A percentile compares a stretch with the other conserved stretches of the same genome.
phyloP scores from a whole-genome alignment of 2,797 vertebrate genomes.

The Simalia tracyae region DNA sequence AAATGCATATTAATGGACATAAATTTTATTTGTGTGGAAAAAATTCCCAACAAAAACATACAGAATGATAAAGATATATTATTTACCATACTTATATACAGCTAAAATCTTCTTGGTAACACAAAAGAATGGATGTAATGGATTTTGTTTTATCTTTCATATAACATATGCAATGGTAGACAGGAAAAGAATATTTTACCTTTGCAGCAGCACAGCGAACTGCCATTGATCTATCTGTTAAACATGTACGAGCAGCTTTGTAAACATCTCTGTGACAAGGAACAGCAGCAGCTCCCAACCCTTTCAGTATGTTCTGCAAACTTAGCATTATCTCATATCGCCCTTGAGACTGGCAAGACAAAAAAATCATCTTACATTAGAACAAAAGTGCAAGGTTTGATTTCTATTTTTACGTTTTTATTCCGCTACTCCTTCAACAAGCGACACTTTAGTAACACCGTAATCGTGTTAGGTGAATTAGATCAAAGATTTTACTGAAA shows the following conservation, averaged over 20 bases:
- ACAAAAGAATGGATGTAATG: background rate
- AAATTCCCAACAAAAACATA: background rate
- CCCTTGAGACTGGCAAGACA: conserved; percentile 86
- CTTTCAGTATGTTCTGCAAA: conserved; percentile 85
- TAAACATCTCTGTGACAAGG: conserved; percentile 90
- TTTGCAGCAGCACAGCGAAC: conserved; percentile 91
- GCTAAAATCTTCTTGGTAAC: background rate
- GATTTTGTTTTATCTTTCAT: conserved; percentile 3
- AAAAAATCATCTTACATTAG: background rate
- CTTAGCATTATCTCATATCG: conserved; percentile 91
- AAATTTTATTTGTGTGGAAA: background rate
- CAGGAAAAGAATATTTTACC: conserved; percentile 70
- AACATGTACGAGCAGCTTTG: conserved; percentile 84
- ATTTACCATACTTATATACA: background rate
- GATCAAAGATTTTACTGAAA: background rate
- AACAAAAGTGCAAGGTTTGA: background rate
- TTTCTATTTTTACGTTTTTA: background rate
- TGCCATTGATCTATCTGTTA: conserved; percentile 91
- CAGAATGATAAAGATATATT: background rate
- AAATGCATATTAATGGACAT: background rate
- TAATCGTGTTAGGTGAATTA: background rate
- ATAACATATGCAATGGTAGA: conserved; percentile 8
- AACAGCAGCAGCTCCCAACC: conserved; percentile 80
- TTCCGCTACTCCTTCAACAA: background rate
- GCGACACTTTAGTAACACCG: background rate